Evolutionary conservation across 1,140 invertebrate species (phyloP).

Genomic region (Anoplophora glabripennis): DNA sequence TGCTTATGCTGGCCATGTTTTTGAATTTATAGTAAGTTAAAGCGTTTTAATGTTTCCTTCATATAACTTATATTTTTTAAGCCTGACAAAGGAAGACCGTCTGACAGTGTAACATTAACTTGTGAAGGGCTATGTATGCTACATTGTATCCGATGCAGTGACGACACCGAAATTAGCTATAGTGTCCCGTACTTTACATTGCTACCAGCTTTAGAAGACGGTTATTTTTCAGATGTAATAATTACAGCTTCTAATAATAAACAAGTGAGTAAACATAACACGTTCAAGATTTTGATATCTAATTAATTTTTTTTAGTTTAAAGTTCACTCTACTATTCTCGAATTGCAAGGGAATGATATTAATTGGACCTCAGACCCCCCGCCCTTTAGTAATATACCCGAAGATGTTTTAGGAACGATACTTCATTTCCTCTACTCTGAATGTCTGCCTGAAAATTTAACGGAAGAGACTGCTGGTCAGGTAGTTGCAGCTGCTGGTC

Average conservation of each 20-base stretch:
- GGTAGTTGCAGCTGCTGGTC: constrained; percentile 53
- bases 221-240: constrained; percentile 62
- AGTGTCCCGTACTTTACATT: constrained; percentile 54
- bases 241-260: constrained; percentile 55
- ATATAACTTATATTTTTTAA: constrained; percentile 11
- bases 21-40: constrained; percentile 60
- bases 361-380: constrained; percentile 52
- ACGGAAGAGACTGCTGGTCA: constrained; percentile 56
- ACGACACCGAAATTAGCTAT: constrained; percentile 50
- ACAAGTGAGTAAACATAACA: constrained; percentile 47
- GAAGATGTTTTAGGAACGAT: constrained; percentile 59
- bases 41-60: not conserved
- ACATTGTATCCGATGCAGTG: constrained; percentile 58
- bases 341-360: constrained; percentile 56
- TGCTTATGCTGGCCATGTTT: constrained; percentile 62
- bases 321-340: constrained; percentile 61
- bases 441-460: constrained; percentile 59
- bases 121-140: constrained; percentile 64
- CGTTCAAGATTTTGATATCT: not conserved
- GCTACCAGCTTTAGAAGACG: constrained; percentile 61
- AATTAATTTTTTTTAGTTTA: constrained; percentile 52
- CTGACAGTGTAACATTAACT: constrained; percentile 57
- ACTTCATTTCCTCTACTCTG: constrained; percentile 64
- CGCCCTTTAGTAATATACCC: constrained; percentile 54
- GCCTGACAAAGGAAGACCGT: constrained; percentile 45